A percentile compares a stretch with the other conserved stretches of the same genome.
Conservation (phyloP, 2,888 invertebrate genomes). For the Cabera pusaria region DNA sequence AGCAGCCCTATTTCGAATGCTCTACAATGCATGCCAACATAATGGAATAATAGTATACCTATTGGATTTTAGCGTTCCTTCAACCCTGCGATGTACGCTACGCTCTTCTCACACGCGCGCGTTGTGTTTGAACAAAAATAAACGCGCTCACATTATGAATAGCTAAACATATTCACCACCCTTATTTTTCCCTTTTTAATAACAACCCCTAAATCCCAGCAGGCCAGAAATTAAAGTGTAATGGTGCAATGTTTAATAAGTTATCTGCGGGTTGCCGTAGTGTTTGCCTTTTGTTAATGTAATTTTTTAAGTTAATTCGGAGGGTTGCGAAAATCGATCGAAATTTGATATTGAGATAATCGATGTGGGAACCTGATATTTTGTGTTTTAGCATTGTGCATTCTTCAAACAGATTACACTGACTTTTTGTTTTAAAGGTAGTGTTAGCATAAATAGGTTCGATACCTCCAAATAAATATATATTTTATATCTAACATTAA, state of each 20-base stretch:
- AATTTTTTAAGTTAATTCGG: slow-evolving; percentile 69
- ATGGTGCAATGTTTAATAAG: slow-evolving; percentile 80
- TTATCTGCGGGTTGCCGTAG: slow-evolving; percentile 74
- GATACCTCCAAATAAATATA: too few relatives aligned
- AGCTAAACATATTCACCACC: slow-evolving; percentile 64
- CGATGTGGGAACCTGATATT: slow-evolving; percentile 26
- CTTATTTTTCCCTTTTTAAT: slow-evolving; percentile 64
- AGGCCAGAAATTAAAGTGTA: slow-evolving; percentile 78
- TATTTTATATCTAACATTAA: too few relatives aligned
- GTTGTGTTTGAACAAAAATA: slow-evolving; percentile 58
- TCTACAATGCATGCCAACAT: slow-evolving; percentile 26
- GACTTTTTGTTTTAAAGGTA: too few relatives aligned
- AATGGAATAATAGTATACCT: slow-evolving; percentile 40
- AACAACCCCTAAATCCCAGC: slow-evolving; percentile 71
- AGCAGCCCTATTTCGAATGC: slow-evolving; percentile 36
- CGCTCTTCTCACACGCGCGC: slow-evolving; percentile 26
- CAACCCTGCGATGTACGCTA: slow-evolving; percentile 33
- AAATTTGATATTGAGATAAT: slow-evolving; percentile 31
- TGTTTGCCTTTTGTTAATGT: slow-evolving; percentile 75
- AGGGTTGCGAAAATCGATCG: slow-evolving; percentile 43
- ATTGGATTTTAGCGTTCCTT: slow-evolving; percentile 10
- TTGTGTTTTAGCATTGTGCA: neutral
- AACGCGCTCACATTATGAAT: slow-evolving; percentile 68
- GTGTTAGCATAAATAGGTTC: too few relatives aligned
- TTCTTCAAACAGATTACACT: too few relatives aligned